Evolutionary conservation across 2,797 vertebrate species (phyloP).

Genomic region (Pangasius mekongensis): DNA sequence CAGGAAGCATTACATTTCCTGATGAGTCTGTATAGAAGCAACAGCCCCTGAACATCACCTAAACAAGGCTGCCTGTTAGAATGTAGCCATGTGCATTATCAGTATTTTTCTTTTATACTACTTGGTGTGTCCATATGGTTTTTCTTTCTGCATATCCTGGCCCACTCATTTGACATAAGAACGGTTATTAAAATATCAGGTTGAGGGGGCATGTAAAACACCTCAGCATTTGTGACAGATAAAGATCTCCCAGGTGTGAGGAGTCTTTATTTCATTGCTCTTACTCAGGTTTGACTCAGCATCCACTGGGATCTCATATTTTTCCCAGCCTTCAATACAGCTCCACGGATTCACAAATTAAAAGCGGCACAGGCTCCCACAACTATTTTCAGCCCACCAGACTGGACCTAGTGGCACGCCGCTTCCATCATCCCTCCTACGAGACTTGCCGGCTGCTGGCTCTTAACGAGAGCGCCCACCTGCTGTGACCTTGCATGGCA

Average conservation of each 20-base stretch:
- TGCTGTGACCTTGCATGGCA: slow-evolving; percentile 55
- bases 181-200: slow-evolving; percentile 34
- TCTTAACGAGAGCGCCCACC: slow-evolving; percentile 60
- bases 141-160: slow-evolving; percentile 2
- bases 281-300: slow-evolving; percentile 56
- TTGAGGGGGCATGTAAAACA: slow-evolving; percentile 32
- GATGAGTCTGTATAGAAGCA: background rate
- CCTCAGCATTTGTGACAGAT: slow-evolving; percentile 46
- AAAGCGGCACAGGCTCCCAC: slow-evolving; percentile 59
- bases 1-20: slow-evolving; percentile 7
- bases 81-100: background rate
- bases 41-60: background rate
- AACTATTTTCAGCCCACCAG: slow-evolving; percentile 64
- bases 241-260: slow-evolving; percentile 30
- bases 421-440: slow-evolving; percentile 66
- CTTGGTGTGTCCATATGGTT: background rate
- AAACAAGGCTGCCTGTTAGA: background rate
- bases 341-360: slow-evolving; percentile 63
- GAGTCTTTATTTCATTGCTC: slow-evolving; percentile 46
- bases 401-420: slow-evolving; percentile 64
- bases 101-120: background rate
- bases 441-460: slow-evolving; percentile 47
- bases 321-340: slow-evolving; percentile 47
- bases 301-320: slow-evolving; percentile 57
- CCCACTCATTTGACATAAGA: slow-evolving; percentile 32